Conservation (phyloP, 2,888 invertebrate species). For the Lumbricus terrestris region DNA sequence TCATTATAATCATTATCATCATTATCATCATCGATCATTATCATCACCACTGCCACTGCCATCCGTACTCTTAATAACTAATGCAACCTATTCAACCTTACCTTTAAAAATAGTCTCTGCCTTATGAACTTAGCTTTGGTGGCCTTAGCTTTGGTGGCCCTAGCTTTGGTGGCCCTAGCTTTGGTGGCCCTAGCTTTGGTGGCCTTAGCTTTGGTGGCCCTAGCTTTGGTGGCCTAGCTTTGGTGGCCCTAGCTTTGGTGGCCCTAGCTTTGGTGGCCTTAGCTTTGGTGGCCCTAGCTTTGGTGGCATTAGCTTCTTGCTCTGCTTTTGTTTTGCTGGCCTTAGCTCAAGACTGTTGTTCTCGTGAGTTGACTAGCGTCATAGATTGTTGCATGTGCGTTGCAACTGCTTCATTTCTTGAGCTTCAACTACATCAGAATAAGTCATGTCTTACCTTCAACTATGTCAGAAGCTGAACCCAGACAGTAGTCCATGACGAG, state of each 20-base stretch:
- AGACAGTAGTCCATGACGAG: constrained; percentile 99
- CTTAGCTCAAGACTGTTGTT: no score
- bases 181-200: no score
- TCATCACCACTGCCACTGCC: neutral
- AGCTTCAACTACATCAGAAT: no score
- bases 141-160: no score
- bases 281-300: neutral
- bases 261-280: neutral
- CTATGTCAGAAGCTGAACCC: constrained; percentile 97
- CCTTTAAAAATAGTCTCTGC: neutral
- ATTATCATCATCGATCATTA: neutral
- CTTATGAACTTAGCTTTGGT: no score
- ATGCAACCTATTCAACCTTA: neutral
- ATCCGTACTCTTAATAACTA: neutral
- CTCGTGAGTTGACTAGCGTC: neutral
- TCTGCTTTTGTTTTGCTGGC: no score
- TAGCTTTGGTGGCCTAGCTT: no score
- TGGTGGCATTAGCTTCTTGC: neutral
- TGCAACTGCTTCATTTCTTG: neutral
- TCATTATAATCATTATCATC: neutral
- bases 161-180: no score
- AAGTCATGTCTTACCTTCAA: constrained; percentile 69
- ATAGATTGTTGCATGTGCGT: neutral
- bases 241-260: no score
- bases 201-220: no score